Evolutionary conservation across 2,797 vertebrate species (phyloP), one percentile per base, ranked within the genome.

Genomic region (Babyrousa celebensis): DNA sequence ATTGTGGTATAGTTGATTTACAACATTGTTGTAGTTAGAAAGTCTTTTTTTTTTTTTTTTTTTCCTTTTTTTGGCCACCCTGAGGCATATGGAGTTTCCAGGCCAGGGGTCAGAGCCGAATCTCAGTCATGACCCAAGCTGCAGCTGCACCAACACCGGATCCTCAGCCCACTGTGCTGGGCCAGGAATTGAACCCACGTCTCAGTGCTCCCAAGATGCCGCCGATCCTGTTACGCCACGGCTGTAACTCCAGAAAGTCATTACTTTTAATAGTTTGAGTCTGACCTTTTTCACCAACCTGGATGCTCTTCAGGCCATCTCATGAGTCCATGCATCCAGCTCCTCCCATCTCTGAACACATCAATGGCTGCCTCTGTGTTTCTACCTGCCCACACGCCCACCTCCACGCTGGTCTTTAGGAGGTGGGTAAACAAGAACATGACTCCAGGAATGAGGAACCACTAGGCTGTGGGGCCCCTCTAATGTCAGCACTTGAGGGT

Each of bases 181-280:
- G 43, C 43, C 43, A 10, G 43, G 43, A 48, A 48, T 48, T 10
- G 9, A 48, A 48, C 43, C 43, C 43, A 48, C 43, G 9, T 48
- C 43, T 10, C 43, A 48, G 43, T 48, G 43, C 43, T 48, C 43
- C 43, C 43, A 48, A 48, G 43, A 48, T 10, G 43, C 43, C 43
- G 6, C 9, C 43, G 43, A 48, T 48, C 43, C 43, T 48, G 43
- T 48, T 48, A 10, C 43, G 5, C 43, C 43, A 48, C 5, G 9
- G 43, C 43, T 48, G 43, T 6, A 48, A 48, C 43, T 48, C 43
- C 43, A 48, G 43, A 48, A 43, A 72, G 79, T 74, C 75, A 70
- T 56, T 40, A 92, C 27, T 78, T 95, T 79, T 58, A 75, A 74
- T 16, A 79, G 75, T 25, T 43, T 54, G 78, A 90, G 17, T 75